Conservation (phyloP, 2,888 invertebrate genomes). For the Kuschelorhynchus macadamiae region DNA sequence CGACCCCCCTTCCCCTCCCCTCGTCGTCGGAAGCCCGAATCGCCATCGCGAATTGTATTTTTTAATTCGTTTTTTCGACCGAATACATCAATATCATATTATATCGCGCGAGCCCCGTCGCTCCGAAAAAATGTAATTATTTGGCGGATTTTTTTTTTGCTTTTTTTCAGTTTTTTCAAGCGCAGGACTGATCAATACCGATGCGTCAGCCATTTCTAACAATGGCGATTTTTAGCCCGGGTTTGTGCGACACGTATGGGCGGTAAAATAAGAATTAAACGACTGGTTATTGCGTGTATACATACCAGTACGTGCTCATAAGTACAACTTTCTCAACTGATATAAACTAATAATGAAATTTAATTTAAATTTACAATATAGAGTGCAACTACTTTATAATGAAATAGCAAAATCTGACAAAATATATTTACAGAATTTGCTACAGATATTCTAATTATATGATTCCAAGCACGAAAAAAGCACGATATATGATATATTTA, state of each 20-base stretch:
- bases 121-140: constrained; percentile 51
- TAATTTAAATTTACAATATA: no score
- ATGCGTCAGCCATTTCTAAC: constrained; percentile 50
- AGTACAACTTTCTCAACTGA: background rate
- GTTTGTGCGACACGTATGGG: constrained; percentile 25
- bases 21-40: constrained; percentile 38
- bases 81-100: constrained; percentile 51
- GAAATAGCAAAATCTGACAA: no score
- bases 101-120: constrained; percentile 45
- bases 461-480: no score
- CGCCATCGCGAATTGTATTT: constrained; percentile 51
- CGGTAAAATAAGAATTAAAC: constrained; percentile 18
- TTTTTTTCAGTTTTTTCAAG: constrained; percentile 47
- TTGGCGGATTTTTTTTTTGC: constrained; percentile 47
- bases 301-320: background rate
- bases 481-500: no score
- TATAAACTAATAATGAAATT: no score
- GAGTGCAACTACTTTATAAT: no score
- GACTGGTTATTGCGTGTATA: background rate
- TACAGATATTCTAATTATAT: no score
- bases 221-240: constrained; percentile 37
- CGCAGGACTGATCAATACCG: constrained; percentile 49
- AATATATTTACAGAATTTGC: no score
- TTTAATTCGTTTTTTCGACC: constrained; percentile 50
- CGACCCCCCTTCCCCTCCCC: constrained; percentile 1